phyloP scores from a whole-genome alignment of 2,797 vertebrate genomes.

The Enteromius unitaeniatus region DNA sequence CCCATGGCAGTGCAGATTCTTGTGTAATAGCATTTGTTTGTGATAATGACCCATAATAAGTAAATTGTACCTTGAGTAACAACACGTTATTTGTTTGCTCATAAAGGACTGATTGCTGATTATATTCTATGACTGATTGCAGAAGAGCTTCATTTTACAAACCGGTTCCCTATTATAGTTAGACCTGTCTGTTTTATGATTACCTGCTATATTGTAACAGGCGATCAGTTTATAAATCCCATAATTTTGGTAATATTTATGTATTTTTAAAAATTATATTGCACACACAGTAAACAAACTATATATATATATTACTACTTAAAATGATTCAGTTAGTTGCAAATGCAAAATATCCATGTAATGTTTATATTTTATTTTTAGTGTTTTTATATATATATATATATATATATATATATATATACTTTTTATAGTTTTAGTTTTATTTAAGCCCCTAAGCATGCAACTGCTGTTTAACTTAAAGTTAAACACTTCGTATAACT shows the following conservation, averaged over 20 bases:
- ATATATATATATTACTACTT: neutral
- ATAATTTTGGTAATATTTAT: neutral
- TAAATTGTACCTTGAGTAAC: slow-evolving; percentile 26
- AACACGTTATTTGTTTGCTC: slow-evolving; percentile 32
- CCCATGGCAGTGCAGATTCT: slow-evolving; percentile 16
- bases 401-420: no score
- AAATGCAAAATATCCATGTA: neutral
- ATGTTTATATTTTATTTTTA: neutral
- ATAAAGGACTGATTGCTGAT: slow-evolving; percentile 12
- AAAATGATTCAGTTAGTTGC: neutral
- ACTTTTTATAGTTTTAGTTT: neutral
- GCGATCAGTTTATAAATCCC: neutral
- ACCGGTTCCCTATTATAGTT: neutral
- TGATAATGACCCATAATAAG: slow-evolving; percentile 28
- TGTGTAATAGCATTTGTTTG: slow-evolving; percentile 27
- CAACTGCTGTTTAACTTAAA: neutral
- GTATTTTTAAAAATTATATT: neutral
- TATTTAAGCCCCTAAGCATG: neutral
- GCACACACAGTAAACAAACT: no score
- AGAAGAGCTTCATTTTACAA: neutral
- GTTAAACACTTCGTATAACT: neutral
- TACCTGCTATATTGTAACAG: neutral
- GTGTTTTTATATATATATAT: no score
- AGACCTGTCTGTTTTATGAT: neutral
- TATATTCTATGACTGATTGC: slow-evolving; percentile 48